phyloP scores from a whole-genome alignment of 2,888 invertebrate genomes.

The Drosophila kanekoi region DNA sequence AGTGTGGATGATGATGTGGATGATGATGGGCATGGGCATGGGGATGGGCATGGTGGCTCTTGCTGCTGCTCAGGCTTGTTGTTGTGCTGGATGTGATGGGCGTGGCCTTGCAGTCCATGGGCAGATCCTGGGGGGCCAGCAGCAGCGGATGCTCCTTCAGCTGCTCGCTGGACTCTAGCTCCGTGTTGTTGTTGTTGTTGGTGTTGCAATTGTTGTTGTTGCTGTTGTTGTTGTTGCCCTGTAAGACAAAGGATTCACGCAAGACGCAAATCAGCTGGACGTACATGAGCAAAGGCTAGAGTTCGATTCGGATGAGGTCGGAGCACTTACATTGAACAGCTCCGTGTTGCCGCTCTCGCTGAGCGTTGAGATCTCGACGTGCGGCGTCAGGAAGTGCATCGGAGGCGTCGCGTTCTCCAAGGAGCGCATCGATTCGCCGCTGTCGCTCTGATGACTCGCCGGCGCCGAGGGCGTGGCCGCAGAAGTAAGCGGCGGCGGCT shows the following conservation, averaged over 20 bases:
- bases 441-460: conserved; percentile 93
- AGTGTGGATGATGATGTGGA: conserved; percentile 84
- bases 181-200: conserved; percentile 35
- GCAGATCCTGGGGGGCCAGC: conserved; percentile 67
- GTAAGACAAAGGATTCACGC: conserved; percentile 83
- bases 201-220: conserved; percentile 36
- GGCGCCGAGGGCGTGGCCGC: conserved; percentile 75
- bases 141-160: conserved; percentile 69
- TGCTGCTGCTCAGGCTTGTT: conserved; percentile 48
- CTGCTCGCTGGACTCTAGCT: conserved; percentile 56
- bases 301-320: not conserved
- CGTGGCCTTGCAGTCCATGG: conserved; percentile 82
- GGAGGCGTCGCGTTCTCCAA: conserved; percentile 95
- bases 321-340: conserved; percentile 84
- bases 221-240: conserved; percentile 71
- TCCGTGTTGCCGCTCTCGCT: conserved; percentile 91
- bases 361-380: conserved; percentile 96
- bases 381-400: conserved; percentile 96
- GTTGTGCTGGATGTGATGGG: conserved; percentile 81
- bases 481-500: conserved; percentile 51
- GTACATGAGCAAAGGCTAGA: conserved; percentile 23
- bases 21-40: conserved; percentile 54
- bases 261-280: conserved; percentile 83
- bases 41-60: conserved; percentile 34
- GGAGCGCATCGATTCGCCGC: conserved; percentile 93